These are phyloP conservation scores for Microplitis demolitor DNA, from an alignment of 1,140 invertebrate species.

Conservation along the genomic window DNA sequence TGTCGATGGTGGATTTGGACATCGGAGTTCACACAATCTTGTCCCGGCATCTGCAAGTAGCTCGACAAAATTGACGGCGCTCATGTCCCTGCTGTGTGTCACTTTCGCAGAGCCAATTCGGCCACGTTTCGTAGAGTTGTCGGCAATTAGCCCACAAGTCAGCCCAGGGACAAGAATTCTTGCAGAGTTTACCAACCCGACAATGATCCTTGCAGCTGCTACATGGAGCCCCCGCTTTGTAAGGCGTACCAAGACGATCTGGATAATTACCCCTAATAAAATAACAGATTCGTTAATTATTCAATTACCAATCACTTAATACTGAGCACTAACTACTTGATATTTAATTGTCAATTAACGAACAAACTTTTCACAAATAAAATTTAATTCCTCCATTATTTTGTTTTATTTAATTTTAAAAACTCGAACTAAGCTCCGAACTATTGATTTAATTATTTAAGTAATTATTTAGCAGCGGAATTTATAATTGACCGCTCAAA, in stretches of 20 bases:
- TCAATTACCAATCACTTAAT: not conserved
- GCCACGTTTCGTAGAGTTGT: slow-evolving; percentile 65
- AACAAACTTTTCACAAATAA: too few relatives aligned
- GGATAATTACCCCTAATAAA: slow-evolving; percentile 72
- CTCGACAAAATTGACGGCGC: slow-evolving; percentile 67
- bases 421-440: too few relatives aligned
- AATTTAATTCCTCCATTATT: too few relatives aligned
- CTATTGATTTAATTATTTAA: too few relatives aligned
- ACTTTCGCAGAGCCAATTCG: slow-evolving; percentile 68
- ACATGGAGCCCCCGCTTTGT: slow-evolving; percentile 70
- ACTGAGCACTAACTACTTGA: not conserved
- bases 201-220: slow-evolving; percentile 70
- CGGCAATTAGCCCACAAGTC: slow-evolving; percentile 78
- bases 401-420: too few relatives aligned
- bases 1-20: too few relatives aligned
- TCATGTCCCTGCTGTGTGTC: slow-evolving; percentile 64
- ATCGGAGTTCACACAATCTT: slow-evolving; percentile 50
- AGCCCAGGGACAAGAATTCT: slow-evolving; percentile 72
- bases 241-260: slow-evolving; percentile 68
- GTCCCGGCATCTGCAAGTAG: slow-evolving; percentile 72
- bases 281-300: slow-evolving; percentile 34
- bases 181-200: slow-evolving; percentile 70
- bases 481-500: too few relatives aligned
- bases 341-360: not conserved
- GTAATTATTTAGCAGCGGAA: too few relatives aligned